Evolutionary conservation across 2,888 invertebrate species (phyloP), one percentile per base, ranked within the genome.

Genomic region (Hypsopygia costalis): DNA sequence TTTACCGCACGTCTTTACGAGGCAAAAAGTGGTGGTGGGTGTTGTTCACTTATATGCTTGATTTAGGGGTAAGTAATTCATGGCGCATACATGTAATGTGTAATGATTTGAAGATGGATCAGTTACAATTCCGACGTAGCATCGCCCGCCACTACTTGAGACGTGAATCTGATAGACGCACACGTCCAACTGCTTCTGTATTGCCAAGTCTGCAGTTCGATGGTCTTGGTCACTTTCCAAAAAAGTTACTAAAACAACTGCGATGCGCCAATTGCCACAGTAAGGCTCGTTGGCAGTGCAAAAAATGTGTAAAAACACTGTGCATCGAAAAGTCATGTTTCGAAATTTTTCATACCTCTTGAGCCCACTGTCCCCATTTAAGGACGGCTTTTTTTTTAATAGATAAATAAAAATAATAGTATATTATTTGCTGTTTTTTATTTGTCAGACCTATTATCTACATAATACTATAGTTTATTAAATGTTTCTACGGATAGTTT

Each of bases 1-100:
- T 51, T 6, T 55, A 55, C 28, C 47, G 21, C 21, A 21, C 21
- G 21, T 21, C 21, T 21, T 12, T 38, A 5, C 31, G 29, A 11
- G 40, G 34, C 4, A 33, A 34, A 28, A 40, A 40, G n/a, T n/a
- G n/a, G n/a, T n/a, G n/a, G n/a, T n/a, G n/a, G n/a, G n/a, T n/a
- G n/a, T n/a, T n/a, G n/a, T 41, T 41, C 10, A 35, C 36, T 8
- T 41, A 41, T 34, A 30, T 40, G 31, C 6, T 35, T 1, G 41
- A 41, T 31, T 35, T 41, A 34, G 41, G 21, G 7, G 29, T 41
- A 6, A 25, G 28, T 3, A 41, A 35, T 35, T 29, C 41, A 3
- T 41, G 41, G 41, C 41, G 35, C 7, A 12, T 40, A 11, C 40
- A 40, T 20, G 34, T 34, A 28, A 16, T 40, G 7, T 12, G 21